Conservation (phyloP, 92 coral and sea anemone genomes). For the Diadumene lineata region DNA sequence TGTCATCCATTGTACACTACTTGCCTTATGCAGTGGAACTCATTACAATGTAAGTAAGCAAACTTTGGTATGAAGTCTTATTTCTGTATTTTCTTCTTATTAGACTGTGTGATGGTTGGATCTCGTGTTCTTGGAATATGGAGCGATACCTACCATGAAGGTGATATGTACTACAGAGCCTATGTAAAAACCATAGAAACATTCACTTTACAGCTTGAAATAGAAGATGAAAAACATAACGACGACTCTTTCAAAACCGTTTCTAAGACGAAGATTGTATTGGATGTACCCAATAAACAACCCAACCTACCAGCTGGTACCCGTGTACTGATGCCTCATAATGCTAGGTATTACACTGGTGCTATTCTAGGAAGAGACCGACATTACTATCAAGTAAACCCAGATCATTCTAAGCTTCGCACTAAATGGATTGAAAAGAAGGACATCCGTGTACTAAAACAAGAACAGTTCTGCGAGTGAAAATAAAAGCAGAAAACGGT, state of each 20-base stretch:
- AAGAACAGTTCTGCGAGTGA: constrained; percentile 13
- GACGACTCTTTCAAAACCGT: neutral
- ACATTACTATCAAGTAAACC: neutral
- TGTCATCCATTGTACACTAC: too few species aligned
- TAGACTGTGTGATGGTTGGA: constrained; percentile 25
- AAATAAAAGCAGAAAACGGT: neutral
- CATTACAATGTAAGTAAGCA: too few species aligned
- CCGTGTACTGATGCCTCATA: constrained; percentile 12
- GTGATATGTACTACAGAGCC: constrained; percentile 11
- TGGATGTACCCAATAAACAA: constrained; percentile 13
- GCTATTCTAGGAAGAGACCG: neutral
- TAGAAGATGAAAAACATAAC: neutral
- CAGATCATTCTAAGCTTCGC: neutral
- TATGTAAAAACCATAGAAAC: constrained; percentile 5
- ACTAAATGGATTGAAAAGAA: neutral
- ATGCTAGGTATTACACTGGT: constrained; percentile 6
- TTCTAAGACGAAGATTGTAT: neutral
- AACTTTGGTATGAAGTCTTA: too few species aligned
- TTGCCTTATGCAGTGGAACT: too few species aligned
- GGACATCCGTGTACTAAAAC: constrained; percentile 12
- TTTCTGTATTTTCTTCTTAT: neutral
- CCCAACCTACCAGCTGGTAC: constrained; percentile 12
- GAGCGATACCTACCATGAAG: neutral
- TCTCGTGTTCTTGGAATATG: constrained; percentile 30
- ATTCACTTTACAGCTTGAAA: neutral